Evolutionary conservation across 2,113 vertebrate genomes (phyloP).

Genomic region (Capreolus pygargus): DNA sequence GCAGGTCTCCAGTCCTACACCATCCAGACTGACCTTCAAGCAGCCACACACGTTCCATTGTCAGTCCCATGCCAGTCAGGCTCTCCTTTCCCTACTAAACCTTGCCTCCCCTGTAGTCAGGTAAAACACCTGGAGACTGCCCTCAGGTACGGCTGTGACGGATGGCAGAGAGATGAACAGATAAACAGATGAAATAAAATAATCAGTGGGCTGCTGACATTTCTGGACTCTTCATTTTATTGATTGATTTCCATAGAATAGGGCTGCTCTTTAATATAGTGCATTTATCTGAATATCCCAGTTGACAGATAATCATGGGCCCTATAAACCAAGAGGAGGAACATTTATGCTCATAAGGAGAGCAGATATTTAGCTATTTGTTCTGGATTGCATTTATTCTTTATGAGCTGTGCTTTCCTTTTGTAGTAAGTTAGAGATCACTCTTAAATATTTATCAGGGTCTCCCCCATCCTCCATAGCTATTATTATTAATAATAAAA

Average conservation of each 20-base stretch:
- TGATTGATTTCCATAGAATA: conserved; percentile 76
- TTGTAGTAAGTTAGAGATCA: conserved; percentile 42
- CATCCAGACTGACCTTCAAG: neutral
- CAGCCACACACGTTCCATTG: accelerated
- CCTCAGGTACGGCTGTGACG: neutral
- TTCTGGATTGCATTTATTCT: conserved; percentile 55
- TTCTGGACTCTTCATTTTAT: conserved; percentile 75
- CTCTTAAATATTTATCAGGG: conserved; percentile 23
- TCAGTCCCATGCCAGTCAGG: neutral
- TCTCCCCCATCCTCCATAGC: neutral
- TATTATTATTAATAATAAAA: conserved; percentile 5
- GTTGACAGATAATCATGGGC: conserved; percentile 64
- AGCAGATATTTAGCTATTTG: conserved; percentile 38
- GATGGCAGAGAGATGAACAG: neutral
- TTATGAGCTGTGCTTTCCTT: conserved; percentile 40
- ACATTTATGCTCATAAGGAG: conserved; percentile 45
- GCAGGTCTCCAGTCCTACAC: neutral
- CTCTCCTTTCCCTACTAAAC: neutral
- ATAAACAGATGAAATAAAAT: conserved; percentile 52
- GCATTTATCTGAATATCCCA: conserved; percentile 73
- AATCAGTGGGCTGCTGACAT: conserved; percentile 39
- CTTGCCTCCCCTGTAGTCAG: neutral
- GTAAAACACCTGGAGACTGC: neutral
- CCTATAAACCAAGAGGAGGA: conserved; percentile 59
- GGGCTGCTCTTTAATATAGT: conserved; percentile 66